These are phyloP conservation scores for Lagopus muta DNA, from an alignment of 2,113 vertebrate species.

Conservation along the genomic window DNA sequence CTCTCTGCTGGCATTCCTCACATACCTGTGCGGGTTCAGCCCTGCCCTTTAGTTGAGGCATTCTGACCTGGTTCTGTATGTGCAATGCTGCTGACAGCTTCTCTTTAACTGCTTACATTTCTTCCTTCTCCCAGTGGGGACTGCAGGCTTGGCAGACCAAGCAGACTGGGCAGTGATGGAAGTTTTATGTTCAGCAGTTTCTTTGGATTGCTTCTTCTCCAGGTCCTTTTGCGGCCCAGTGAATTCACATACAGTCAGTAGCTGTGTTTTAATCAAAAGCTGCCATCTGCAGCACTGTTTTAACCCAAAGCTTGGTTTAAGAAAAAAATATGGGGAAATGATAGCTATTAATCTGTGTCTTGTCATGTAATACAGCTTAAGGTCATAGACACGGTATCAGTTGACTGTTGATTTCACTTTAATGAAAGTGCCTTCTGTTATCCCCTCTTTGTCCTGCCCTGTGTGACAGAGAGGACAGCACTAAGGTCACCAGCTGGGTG, in stretches of 20 bases:
- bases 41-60: background rate
- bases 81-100: background rate
- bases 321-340: fast-evolving
- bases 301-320: background rate
- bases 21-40: background rate
- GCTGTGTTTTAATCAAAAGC: background rate
- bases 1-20: background rate
- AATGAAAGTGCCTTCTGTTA: background rate
- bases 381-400: background rate
- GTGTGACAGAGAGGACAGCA: background rate
- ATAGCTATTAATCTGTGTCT: background rate
- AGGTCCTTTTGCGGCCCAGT: background rate
- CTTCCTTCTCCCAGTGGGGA: background rate
- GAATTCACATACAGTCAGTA: background rate
- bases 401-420: background rate
- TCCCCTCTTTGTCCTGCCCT: background rate
- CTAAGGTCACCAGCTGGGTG: fast-evolving
- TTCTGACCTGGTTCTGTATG: background rate
- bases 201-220: background rate
- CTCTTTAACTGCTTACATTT: background rate
- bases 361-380: background rate
- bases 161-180: background rate
- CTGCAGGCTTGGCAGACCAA: background rate
- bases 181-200: background rate
- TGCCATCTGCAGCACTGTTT: background rate